phyloP scores from a whole-genome alignment of 2,797 vertebrate genomes.

The Brachyalestes nurse region DNA sequence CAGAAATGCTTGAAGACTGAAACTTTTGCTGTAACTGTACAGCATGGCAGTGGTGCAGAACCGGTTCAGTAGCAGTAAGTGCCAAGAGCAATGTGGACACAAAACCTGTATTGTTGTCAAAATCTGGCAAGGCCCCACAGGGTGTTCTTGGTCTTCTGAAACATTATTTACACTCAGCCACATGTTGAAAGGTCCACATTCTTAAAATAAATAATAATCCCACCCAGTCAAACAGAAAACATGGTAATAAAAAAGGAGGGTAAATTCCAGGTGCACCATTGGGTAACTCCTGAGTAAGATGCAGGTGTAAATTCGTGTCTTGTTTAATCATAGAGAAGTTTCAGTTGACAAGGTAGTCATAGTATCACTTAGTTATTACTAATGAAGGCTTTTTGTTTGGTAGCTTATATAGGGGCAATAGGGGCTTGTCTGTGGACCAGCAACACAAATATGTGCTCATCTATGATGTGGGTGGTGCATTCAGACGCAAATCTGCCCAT shows the following conservation, averaged over 20 bases:
- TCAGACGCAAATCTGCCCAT: neutral
- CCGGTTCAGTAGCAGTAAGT: constrained; percentile 9
- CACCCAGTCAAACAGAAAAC: neutral
- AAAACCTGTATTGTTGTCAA: constrained; percentile 44
- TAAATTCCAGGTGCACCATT: neutral
- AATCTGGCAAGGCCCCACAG: constrained; percentile 17
- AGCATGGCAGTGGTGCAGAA: neutral
- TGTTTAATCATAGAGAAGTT: constrained; percentile 6
- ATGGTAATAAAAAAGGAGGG: neutral
- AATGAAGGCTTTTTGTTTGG: neutral
- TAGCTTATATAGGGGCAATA: too few relatives aligned
- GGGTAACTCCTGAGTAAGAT: neutral
- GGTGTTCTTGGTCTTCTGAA: constrained; percentile 11
- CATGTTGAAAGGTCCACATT: neutral
- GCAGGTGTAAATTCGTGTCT: neutral
- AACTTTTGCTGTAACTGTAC: neutral
- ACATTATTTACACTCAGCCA: neutral
- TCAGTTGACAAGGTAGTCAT: constrained; percentile 10
- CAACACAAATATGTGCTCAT: neutral
- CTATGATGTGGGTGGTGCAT: neutral
- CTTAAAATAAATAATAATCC: neutral
- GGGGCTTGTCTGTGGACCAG: neutral
- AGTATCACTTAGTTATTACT: constrained; percentile 24
- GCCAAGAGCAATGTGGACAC: constrained; percentile 23
- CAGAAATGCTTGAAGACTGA: neutral